These are phyloP conservation scores for Cyanistes caeruleus DNA, from an alignment of 2,113 vertebrate genomes.

Conservation along the genomic window DNA sequence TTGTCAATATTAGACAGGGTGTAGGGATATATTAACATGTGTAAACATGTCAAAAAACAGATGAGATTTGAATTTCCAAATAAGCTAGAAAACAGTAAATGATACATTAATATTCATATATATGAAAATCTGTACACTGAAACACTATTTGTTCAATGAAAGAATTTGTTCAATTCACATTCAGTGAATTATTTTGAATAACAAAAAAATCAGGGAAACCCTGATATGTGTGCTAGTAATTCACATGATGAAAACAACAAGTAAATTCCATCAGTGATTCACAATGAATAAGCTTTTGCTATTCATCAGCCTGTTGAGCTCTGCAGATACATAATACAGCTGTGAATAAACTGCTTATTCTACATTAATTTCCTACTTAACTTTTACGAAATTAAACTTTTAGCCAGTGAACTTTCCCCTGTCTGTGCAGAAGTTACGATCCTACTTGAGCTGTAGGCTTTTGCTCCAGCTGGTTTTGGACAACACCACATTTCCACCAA, in stretches of 20 bases:
- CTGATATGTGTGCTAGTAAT: background rate
- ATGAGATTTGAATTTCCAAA: background rate
- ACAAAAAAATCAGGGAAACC: background rate
- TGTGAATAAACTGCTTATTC: background rate
- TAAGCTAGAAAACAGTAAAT: background rate
- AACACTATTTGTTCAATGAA: background rate
- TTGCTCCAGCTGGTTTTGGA: background rate
- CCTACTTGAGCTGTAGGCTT: background rate
- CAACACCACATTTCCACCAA: background rate
- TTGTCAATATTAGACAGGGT: background rate
- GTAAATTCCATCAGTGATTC: background rate
- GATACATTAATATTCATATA: conserved; percentile 2
- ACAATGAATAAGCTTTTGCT: background rate
- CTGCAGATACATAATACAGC: background rate
- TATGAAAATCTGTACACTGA: background rate
- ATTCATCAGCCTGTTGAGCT: background rate
- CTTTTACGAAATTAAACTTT: background rate
- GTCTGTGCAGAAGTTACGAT: background rate
- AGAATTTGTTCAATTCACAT: too few relatives aligned
- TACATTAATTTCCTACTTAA: background rate
- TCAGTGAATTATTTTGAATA: background rate
- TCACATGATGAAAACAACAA: background rate
- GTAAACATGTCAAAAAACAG: background rate
- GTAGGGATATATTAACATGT: background rate
- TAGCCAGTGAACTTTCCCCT: background rate